These are phyloP conservation scores for Ooceraea biroi DNA, from an alignment of 1,140 invertebrate genomes.

Conservation along the genomic window DNA sequence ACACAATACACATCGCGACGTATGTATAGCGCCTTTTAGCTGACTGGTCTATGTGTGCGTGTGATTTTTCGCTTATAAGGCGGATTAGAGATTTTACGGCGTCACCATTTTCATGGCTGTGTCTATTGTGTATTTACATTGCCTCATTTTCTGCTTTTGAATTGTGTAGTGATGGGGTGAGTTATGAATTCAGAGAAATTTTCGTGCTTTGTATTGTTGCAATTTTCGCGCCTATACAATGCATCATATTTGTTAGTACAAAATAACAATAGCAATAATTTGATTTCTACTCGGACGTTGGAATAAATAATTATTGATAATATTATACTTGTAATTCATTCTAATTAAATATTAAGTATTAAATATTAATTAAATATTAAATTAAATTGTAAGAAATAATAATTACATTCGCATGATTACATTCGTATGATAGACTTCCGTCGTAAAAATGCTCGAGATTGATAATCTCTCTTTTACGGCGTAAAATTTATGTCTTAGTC, in stretches of 20 bases:
- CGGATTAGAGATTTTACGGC: constrained; percentile 41
- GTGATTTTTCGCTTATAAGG: constrained; percentile 9
- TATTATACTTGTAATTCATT: no score
- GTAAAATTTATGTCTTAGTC: constrained; percentile 26
- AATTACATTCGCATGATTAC: no score
- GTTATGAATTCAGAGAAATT: constrained; percentile 6
- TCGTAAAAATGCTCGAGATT: neutral
- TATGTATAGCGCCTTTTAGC: constrained; percentile 24
- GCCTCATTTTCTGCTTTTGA: constrained; percentile 37
- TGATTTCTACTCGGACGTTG: no score
- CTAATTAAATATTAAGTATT: no score
- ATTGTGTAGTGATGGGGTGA: neutral
- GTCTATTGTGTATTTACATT: no score
- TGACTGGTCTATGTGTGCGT: no score
- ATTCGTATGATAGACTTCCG: no score
- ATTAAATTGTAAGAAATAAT: no score
- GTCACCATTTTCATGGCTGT: neutral
- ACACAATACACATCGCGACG: constrained; percentile 20
- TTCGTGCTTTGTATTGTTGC: constrained; percentile 5
- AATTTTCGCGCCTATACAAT: no score
- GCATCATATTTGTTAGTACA: neutral
- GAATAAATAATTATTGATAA: no score
- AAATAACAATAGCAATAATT: neutral
- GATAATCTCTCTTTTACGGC: neutral
- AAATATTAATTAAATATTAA: no score